Evolutionary conservation across 2,797 vertebrate genomes (phyloP), one percentile per base, ranked within the genome.

Genomic region (Glyptemys insculpta): DNA sequence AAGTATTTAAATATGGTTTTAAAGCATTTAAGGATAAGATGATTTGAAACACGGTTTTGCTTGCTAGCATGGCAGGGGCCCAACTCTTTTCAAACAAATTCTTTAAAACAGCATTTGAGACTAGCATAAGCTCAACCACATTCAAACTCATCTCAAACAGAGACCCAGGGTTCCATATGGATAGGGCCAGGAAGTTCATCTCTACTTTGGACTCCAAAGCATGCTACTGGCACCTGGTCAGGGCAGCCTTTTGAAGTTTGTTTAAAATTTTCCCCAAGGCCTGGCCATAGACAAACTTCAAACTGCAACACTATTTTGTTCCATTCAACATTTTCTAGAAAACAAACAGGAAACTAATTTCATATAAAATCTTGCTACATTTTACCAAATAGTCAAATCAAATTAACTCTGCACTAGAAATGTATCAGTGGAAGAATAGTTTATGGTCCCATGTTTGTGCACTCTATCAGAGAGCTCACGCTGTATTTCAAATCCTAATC

Each of bases 401-500:
- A 86, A 0, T 0, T 9, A 93, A 44, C 31, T 82, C 53, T 92
- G 11, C 0, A 0, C 19, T 50, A 49, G 49, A 56, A 81, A 12
- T 50, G 79, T 0, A 62, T 74, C 41, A 82, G 41, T 65, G 37
- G 52, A 50, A 79, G 65, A 47, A 4, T 5, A 65, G 44, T 50
- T 81, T 23, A 15, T 41, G 87, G 41, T 10, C 54, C 83, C 54
- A 19, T 29, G 19, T 5, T 31, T 95, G 72, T 37, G 68, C 31
- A 87, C 37, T 84, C 54, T 81, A 87, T 31, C 37, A 52, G 10
- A 41, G 29, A 91, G 86, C 37, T 74, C 25, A 41, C 2, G 11
- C 0, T 1, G 0, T n/a, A 81, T 54, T 1, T 21, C 21, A 95
- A 78, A 47, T 31, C 8, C 0, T 78, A 27, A 49, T 78, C 8